Base-by-base conservation (phyloP, 2,113 vertebrate species). In the Dendropsophus ebraccatus region DNA sequence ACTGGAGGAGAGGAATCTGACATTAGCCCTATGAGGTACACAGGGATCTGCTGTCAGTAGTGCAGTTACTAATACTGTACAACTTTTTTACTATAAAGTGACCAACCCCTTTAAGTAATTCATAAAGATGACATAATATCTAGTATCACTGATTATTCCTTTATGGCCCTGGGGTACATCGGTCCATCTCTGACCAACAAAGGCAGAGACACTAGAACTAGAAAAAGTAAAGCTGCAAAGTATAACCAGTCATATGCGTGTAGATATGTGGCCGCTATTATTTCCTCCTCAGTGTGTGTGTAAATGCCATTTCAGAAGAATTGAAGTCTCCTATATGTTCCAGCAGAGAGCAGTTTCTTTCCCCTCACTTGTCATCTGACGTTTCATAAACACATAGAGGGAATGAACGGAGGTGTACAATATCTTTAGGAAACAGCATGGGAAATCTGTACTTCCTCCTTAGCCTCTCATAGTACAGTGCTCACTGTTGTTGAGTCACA, bases 361-460 rank as follows among this genome's bases (percentile, higher is more conserved):
- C 21, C 50, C 49, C 17, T 25, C 45, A 35, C 49, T 30, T 74
- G 65, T 73, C 10, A 28, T 50, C 49, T 28, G 52, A 41, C 35
- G 32, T 80, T 45, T 62, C 11, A 80, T 41, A 60, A 80, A 70
- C 17, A 78, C 72, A 50, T 41, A 35, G 52, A 37, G 73, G 62
- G 83, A 58, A 30, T 85, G 76, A 80, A 41, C 77, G 54, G 77
- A 60, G 35, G 80, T 77, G 77, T 80, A 45, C 35, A 17, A 70
- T 93, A 94, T 94, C 93, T 93, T 88, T 90, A 84, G 90, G 93
- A 95, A 94, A 89, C 93, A 93, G 92, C 88, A 87, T 70, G 0
- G 90, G 92, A 92, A 93, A 90, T 25, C 76, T 89, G 85, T 83
- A 77, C 88, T 92, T 93, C 90, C 92, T 80, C 77, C 84, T 85